Evolutionary conservation across 2,113 vertebrate genomes (phyloP).

Genomic region (Fukomys damarensis): DNA sequence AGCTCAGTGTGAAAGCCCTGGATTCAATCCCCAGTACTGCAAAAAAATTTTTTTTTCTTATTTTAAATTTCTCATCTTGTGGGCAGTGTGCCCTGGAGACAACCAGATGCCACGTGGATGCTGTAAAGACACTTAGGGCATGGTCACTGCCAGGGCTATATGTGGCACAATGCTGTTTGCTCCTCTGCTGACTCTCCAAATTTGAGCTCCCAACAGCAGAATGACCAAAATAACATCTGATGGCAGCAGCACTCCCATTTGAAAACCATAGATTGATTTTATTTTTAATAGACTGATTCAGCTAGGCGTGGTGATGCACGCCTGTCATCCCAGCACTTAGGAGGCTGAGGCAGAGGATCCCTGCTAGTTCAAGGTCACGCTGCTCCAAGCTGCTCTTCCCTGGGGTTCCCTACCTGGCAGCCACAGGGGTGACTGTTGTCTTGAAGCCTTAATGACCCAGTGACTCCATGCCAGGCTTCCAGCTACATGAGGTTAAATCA

Average conservation of each 20-base stretch:
- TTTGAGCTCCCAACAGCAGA: conserved; percentile 17
- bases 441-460: neutral
- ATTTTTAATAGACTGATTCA: neutral
- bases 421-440: neutral
- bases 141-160: neutral
- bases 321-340: neutral
- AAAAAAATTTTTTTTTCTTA: neutral
- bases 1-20: neutral
- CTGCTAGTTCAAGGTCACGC: neutral
- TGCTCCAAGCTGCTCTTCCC: neutral
- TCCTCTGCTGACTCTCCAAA: neutral
- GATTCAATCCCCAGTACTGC: neutral
- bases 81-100: neutral
- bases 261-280: neutral
- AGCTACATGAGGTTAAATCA: neutral
- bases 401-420: neutral
- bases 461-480: neutral
- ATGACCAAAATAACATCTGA: neutral
- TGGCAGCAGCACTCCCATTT: neutral
- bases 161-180: neutral
- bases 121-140: neutral
- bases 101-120: neutral
- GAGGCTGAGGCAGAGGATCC: neutral
- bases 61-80: neutral
- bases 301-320: neutral